Base-by-base conservation (phyloP, 2,797 vertebrate species). In the Nannoperca australis region DNA sequence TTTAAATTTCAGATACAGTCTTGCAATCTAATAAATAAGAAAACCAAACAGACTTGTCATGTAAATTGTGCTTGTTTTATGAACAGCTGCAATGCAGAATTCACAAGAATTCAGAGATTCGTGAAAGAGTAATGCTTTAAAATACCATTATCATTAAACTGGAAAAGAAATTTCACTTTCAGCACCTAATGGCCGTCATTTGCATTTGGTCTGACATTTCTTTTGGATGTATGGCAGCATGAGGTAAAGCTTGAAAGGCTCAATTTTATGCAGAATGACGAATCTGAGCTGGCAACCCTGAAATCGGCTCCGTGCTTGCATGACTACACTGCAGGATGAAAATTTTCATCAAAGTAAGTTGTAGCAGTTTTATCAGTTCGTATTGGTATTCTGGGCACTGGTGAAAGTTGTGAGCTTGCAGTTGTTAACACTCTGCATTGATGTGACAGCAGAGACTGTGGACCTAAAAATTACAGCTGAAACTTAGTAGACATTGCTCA, bases 201-300 rank as follows among this genome's bases (percentile, higher is more conserved):
- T 82, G 82, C 74, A 80, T 85, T 76, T 30, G 59, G 14, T 61
- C 76, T 80, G 76, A 85, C 81, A 81, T 73, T 85, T 83, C 76
- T 63, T 82, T 66, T 83, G 77, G 79, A 80, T 61, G 75, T 75
- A 54, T 58, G 73, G 76, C 79, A 78, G 78, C 80, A 60, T 72
- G 77, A 85, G 69, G 81, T 77, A 72, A 65, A 79, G 72, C 75
- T 77, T 68, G 63, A 85, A 83, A 84, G 79, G 78, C 70, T 36
- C 63, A 40, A 75, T 81, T 84, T 86, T 56, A 82, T 79, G 70
- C 79, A 58, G 85, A 71, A 82, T 82, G 85, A 88, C 62, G 75
- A 87, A 86, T 88, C 70, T 51, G 73, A 85, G 86, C 78, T 84
- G 83, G 83, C 87, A 89, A 82, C 83, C 82, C 75, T 88, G 85